phyloP scores from a whole-genome alignment of 2,113 vertebrate genomes.

The Rhynchomys soricoides region DNA sequence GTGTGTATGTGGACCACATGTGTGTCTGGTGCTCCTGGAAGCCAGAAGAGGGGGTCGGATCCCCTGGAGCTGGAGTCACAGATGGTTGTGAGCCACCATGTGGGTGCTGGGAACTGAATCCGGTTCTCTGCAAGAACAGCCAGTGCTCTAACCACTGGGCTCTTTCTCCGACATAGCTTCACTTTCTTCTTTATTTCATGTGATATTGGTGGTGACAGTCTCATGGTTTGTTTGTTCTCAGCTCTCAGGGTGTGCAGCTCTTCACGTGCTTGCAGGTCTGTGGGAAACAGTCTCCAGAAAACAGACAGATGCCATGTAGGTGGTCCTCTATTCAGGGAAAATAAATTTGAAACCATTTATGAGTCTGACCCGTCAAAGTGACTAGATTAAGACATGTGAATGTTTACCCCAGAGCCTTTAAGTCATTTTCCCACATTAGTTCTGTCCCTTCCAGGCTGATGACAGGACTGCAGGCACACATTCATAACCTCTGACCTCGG shows the following conservation, averaged over 20 bases:
- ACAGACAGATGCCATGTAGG: background rate
- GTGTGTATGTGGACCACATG: background rate
- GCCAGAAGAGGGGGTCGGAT: background rate
- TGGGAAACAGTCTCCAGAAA: background rate
- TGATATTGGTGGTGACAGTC: slow-evolving; percentile 46
- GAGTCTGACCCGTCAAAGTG: slow-evolving; percentile 65
- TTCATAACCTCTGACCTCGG: slow-evolving; percentile 78
- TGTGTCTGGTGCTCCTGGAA: background rate
- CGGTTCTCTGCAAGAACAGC: background rate
- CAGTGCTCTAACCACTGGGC: background rate
- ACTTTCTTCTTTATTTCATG: slow-evolving; percentile 63
- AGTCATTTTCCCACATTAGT: slow-evolving; percentile 76
- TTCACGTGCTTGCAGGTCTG: background rate
- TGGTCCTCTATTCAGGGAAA: background rate
- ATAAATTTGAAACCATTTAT: slow-evolving; percentile 37
- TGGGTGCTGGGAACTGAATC: background rate
- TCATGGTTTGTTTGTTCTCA: slow-evolving; percentile 38
- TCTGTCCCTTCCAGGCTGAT: slow-evolving; percentile 63
- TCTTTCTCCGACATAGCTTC: background rate
- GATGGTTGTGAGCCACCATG: background rate
- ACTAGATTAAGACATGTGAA: slow-evolving; percentile 45
- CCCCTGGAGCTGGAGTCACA: background rate
- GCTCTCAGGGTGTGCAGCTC: background rate
- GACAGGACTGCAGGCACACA: slow-evolving; percentile 62
- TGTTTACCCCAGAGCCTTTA: slow-evolving; percentile 64